A percentile compares a stretch with the other conserved stretches of the same genome.
These are phyloP conservation scores for Melierax canorus DNA, from an alignment of 2,113 vertebrate species.

Conservation along the genomic window DNA sequence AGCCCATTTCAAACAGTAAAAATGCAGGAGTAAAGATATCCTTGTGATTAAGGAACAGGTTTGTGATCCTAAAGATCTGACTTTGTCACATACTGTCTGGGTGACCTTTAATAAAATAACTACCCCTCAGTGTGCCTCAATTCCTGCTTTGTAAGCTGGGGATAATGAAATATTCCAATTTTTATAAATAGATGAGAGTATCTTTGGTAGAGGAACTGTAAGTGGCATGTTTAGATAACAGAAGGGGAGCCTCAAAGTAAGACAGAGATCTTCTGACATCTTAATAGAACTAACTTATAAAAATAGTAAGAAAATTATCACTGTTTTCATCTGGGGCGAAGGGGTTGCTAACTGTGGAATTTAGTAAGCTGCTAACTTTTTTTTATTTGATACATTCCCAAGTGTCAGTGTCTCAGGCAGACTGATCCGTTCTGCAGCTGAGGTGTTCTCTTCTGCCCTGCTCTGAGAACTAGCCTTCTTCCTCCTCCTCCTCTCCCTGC, in stretches of 20 bases:
- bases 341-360: not conserved
- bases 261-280: accelerated
- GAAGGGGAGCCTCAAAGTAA: not conserved
- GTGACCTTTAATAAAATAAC: not conserved
- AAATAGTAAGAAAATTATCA: not conserved
- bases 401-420: not conserved
- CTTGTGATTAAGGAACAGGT: not conserved
- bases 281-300: not conserved
- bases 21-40: not conserved
- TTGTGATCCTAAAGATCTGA: not conserved
- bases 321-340: not conserved
- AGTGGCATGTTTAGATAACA: not conserved
- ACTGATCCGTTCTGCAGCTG: not conserved
- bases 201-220: not conserved
- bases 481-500: not conserved
- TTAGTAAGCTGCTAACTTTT: not conserved
- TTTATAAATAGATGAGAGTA: not conserved
- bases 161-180: not conserved
- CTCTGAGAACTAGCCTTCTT: not conserved
- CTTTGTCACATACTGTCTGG: not conserved
- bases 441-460: not conserved
- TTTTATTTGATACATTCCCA: not conserved
- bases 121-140: not conserved
- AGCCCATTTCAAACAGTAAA: not conserved
- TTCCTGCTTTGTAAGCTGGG: not conserved